Base-by-base conservation (phyloP, 2,888 invertebrate genomes). In the Zaprionus lineosus region DNA sequence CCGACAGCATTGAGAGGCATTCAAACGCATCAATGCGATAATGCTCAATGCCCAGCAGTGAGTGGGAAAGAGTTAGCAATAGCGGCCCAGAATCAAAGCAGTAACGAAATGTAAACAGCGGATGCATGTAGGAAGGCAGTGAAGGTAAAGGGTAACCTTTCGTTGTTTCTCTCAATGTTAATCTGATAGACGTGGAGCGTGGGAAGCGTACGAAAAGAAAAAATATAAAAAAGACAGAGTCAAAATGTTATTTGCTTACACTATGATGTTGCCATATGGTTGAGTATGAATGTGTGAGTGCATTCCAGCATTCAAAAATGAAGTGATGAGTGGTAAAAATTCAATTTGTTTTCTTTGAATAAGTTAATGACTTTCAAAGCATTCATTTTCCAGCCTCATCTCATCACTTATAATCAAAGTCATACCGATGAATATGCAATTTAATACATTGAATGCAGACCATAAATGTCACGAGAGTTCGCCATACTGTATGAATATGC, bases 191-290 rank as follows among this genome's bases (percentile, higher is more conserved):
- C 53, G 37, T 29, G 15, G 7, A 33, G 55, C 41, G 50, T 65
- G 72, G 58, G 51, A 67, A 71, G 57, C 46, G 50, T 33, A 19
- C 21, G 21, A 48, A 33, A 4, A 24, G 2, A 24, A 3, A 8
- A n/a, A 2, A 24, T 3, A 4, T n/a, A 24, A 8, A 2, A 24
- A 24, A 24, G 24, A 24, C 8, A 24, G 4, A 8, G 24, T n/a
- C 6, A 24, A 2, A 24, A 24, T 3, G 6, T 24, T 24, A 24
- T 24, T 24, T 24, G n/a, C 8, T 24, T 2, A 2, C 24, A 3
- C n/a, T 24, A 24, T 7, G n/a, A 24, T 6, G 24, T 24, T 24
- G 24, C 24, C 24, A 24, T 24, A 24, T 24, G 24, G 24, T 24
- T 24, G 24, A 24, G n/a, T n/a, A n/a, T n/a, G n/a, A 24, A 24